Base-by-base conservation (phyloP, 2,113 vertebrate species). In the Oenanthe melanoleuca region DNA sequence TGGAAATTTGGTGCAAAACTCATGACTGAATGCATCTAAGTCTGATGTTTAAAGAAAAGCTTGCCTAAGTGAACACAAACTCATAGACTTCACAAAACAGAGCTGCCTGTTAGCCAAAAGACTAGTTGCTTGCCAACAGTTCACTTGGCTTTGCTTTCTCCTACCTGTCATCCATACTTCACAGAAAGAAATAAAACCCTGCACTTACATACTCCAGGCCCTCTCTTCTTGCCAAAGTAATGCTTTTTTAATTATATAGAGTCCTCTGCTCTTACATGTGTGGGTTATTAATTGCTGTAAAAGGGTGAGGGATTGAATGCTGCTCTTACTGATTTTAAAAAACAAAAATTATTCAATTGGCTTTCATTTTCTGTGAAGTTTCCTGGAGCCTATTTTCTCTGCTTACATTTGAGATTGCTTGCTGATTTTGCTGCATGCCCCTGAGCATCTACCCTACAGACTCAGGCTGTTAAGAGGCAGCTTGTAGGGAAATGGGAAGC, bases 111-210 rank as follows among this genome's bases (percentile, higher is more conserved):
- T 93, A 94, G 86, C 87, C 74, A 63, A 66, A 94, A 95, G 95
- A 82, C 84, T 80, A 73, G 84, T 88, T 95, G 84, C 71, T 95
- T 91, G 94, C 95, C 94, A 95, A 11, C 87, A 85, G 93, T 89
- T 97, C 44, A 14, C 69, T 95, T 97, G 95, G 96, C 93, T 56
- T 92, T 78, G 89, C 74, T 86, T 93, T 96, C 85, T 92, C n/a
- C 93, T 96, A 97, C 95, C 96, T 95, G 91, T 96, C 95, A 95
- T 92, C 86, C 40, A 17, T 96, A 88, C 89, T 91, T 94, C 85
- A 86, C 66, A 92, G 88, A 93, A 93, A 66, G 92, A 93, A 94
- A 96, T 92, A 95, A 95, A 97, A 88, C 91, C 84, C 71, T 89
- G 74, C 89, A 86, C 93, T 96, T 95, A 91, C 24, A 70, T 95